A percentile compares a stretch with the other conserved stretches of the same genome.
These are phyloP conservation scores for zebrafish (Danio rerio) DNA, from an alignment of 2,113 vertebrate species.

Conservation along the genomic window GRCz12tu NC_133189.1:30875501-30876000, in stretches of 20 bases:
- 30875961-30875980: neutral
- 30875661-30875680: neutral
- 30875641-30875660: neutral
- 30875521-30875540: too few species aligned
- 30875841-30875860: neutral
- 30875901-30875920: neutral
- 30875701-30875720: neutral
- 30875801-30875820: neutral
- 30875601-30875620: too few species aligned
- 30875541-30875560: too few species aligned
- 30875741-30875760: neutral
- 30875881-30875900: conserved; percentile 18
- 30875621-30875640: too few species aligned
- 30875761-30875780: neutral
- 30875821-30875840: neutral
- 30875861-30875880: neutral
- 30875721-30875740: neutral
- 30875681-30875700: neutral
- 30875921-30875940: neutral
- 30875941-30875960: neutral
- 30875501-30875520: too few species aligned
- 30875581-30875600: too few species aligned
- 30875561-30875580: too few species aligned
- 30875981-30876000: conserved; percentile 4
- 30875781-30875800: neutral